Base-by-base conservation (phyloP, 1,140 invertebrate species). In the Coenobita brevimanus region DNA sequence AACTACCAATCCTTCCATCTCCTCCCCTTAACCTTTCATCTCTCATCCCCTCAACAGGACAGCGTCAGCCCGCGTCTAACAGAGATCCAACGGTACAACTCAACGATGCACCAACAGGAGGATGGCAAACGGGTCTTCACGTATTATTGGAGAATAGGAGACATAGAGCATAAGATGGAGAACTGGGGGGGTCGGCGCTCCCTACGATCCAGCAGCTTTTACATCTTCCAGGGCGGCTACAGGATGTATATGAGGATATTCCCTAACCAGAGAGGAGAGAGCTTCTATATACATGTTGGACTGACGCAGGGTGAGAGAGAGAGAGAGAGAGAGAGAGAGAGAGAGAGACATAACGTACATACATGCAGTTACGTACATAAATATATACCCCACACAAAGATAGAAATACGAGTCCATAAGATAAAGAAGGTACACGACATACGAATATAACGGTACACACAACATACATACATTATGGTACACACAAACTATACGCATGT, bases 211-310 rank as follows among this genome's bases (percentile, higher is more conserved):
- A 81, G 91, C 17, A 93, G 91, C 36, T 93, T 94, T 89, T 93
- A 94, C 89, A 91, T 93, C 1, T 92, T 91, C 81, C 91, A 88
- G 89, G 83, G 81, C 38, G 92, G 92, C 24, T 93, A 89, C 91
- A 92, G 90, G 89, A 93, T 93, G 93, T 93, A 92, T 91, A 91
- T 93, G 76, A 91, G 92, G 76, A 88, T 92, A 13, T 92, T 91
- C 82, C 92, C 92, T 2, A 91, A 92, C 17, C 92, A 92, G 64
- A 91, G 89, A 4, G 92, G 92, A 4, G 92, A 92, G 33, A 93
- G 92, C 21, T 89, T 93, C 78, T 94, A 93, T 89, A 86, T 93
- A 13, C 92, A 92, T 36, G 92, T 92, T 4, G 93, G 93, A n/a
- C 79, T 94, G 2, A 94, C 93, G 0, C 91, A 91, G 8, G 93